Evolutionary conservation across 1,140 invertebrate genomes (phyloP), one percentile per base, ranked within the genome.

Genomic region (Magallana ariakensis): DNA sequence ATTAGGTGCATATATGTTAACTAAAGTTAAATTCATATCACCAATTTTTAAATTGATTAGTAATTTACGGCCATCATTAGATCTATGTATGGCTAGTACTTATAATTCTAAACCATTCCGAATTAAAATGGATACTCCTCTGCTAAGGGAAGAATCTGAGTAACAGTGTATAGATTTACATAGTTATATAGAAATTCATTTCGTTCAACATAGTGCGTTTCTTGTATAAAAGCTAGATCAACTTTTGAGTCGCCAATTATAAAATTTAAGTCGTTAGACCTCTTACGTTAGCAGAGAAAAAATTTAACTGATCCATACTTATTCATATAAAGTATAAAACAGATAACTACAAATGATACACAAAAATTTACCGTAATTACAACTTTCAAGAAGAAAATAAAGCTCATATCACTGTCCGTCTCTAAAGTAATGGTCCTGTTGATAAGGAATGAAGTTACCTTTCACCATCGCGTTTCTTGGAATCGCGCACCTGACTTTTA

Each of bases 101-200:
- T 82, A 16, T 5, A 5, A 15, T 1, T 22, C 22, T 2, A 55
- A 82, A 1, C 16, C 53, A 33, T 82, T 82, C 3, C 13, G 10
- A 53, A 82, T 53, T 15, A 82, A 19, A 53, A 82, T 82, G 5
- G 80, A 82, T 8, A 82, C 80, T 13, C 80, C 80, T 82, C 80
- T 82, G n/a, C 80, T 82, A 53, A 60, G n/a, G n/a, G n/a, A 10
- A 60, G 58, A 60, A n/a, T 60, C 58, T n/a, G 58, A 60, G n/a
- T 11, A 60, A 60, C 58, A 60, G n/a, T 60, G 58, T 11, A 60
- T n/a, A 60, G 58, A 60, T 60, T 60, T 60, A 60, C 58, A 60
- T 10, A 10, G n/a, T 60, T 60, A 60, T 60, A 60, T 60, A 10
- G 10, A 60, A 60, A 60, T 60, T 60, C 58, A n/a, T 60, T 60